Evolutionary conservation across 2,888 invertebrate genomes (phyloP), one percentile per base, ranked within the genome.

Genomic region (Cloeon dipterum): DNA sequence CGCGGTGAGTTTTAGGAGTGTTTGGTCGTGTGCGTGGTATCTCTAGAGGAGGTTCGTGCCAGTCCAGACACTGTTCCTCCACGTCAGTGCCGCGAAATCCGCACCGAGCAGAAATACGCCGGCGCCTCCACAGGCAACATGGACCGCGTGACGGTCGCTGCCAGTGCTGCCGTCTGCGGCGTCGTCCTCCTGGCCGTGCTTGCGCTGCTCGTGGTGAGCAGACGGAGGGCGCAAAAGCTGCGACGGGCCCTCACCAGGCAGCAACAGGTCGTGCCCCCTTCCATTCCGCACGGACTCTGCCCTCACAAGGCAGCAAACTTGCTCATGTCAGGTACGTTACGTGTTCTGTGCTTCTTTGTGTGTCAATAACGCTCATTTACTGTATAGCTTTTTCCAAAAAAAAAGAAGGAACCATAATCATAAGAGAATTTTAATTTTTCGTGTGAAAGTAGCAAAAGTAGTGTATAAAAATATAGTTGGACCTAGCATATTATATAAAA

Each of bases 111-210:
- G 34, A 73, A 81, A 14, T 20, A 23, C 13, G 33, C 32, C 10
- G 33, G 38, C 11, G 29, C 38, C 19, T 34, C 21, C 14, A 32
- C 32, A 5, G 38, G 38, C n/a, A 25, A 85, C 59, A 85, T 88
- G 81, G 89, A 89, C 61, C 88, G 86, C 58, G 85, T 89, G 50
- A 88, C 89, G 37, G 89, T 89, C 50, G 86, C 82, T 18, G 86
- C 86, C 3, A 83, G 85, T 51, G 86, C 86, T 16, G 86, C 86
- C 39, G 88, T 89, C 51, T 88, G 88, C 56, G 83, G 81, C 29
- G 86, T 86, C 29, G 85, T 89, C 47, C 77, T 88, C 40, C 72
- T 86, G 33, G 88, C 86, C 1, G 83, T 88, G 39, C 74, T 88
- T 46, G 74, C 88, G 45, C 86, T 89, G 56, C 75, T 88, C 37